Base-by-base conservation (phyloP, 2,797 vertebrate genomes). In the Leucoraja ocellata region DNA sequence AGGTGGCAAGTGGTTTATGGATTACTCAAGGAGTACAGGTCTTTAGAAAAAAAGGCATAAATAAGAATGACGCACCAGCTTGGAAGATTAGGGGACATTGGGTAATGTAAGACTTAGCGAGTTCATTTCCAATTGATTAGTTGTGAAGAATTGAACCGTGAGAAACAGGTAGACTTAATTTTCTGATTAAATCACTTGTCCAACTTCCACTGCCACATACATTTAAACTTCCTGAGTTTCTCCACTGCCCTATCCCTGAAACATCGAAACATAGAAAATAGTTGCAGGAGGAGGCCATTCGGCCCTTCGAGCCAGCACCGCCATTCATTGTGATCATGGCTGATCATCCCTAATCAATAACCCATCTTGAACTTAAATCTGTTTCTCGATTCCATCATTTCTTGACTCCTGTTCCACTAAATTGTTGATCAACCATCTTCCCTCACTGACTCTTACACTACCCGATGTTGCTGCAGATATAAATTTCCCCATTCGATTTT, bases 1-100 rank as follows among this genome's bases (percentile, higher is more conserved):
- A 46, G 93, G 71, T 65, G 91, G 93, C 93, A 80, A 94, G 93
- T 93, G 80, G 14, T 14, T 5, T 39, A 39, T 79, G 14, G 13
- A 79, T n/a, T 6, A 32, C 4, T 63, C 25, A 86, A 61, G 4
- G 0, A 58, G 81, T 58, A 84, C 25, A 23, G 80, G 8, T 83
- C 8, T 10, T 25, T 58, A 21, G 2, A 23, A 23, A 83, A 80
- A 77, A 28, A 78, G 13, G 32, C 13, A 91, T 21, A 14, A 91
- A 63, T 61, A 23, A 71, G 65, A 46, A 25, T 63, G 10, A 92
- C 81, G 18, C 23, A 88, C 73, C 93, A 93, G 81, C 93, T 36
- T 74, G 93, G 58, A 58, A 76, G 80, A 88, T 76, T 90, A 81
- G 86, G 68, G 81, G 76, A 10, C 71, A 46, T 21, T 63, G 77